Percentiles rank a stretch among this genome's conserved stretches.
These are phyloP conservation scores for Hemichromis elongatus DNA, from an alignment of 2,113 vertebrate genomes.

Conservation along the genomic window DNA sequence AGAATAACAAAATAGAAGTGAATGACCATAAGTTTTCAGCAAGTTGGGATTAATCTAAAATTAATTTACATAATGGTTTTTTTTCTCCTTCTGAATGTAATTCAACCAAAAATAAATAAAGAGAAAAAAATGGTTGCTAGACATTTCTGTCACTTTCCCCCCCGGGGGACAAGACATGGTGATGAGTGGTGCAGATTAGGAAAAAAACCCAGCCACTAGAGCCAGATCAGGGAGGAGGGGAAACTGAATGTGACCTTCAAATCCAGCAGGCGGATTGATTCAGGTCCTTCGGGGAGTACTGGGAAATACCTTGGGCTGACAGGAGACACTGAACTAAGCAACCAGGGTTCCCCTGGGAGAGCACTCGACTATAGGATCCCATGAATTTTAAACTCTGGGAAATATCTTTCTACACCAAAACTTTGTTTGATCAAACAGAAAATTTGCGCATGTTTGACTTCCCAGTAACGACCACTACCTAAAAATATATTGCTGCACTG, in stretches of 20 bases:
- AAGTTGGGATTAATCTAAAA: neutral
- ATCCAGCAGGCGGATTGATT: slow-evolving; percentile 49
- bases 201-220: slow-evolving; percentile 24
- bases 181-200: neutral
- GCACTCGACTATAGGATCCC: neutral
- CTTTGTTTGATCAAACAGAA: slow-evolving; percentile 18
- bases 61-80: neutral
- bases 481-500: neutral
- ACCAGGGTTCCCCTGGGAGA: slow-evolving; percentile 13
- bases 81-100: neutral
- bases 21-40: neutral
- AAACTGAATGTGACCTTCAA: slow-evolving; percentile 48
- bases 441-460: slow-evolving; percentile 30
- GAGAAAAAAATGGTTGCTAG: neutral
- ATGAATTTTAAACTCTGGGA: slow-evolving; percentile 14
- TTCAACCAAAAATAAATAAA: neutral
- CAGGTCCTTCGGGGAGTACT: slow-evolving; percentile 41
- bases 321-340: slow-evolving; percentile 59
- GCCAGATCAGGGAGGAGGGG: slow-evolving; percentile 12
- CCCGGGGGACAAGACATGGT: neutral
- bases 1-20: slow-evolving; percentile 11
- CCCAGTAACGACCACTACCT: slow-evolving; percentile 19
- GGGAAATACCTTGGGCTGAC: slow-evolving; percentile 54
- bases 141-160: neutral
- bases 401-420: slow-evolving; percentile 27